A percentile compares a stretch with the other conserved stretches of the same genome.
Evolutionary conservation across 2,113 vertebrate genomes (phyloP).

Genomic region (Struthidea cinerea): DNA sequence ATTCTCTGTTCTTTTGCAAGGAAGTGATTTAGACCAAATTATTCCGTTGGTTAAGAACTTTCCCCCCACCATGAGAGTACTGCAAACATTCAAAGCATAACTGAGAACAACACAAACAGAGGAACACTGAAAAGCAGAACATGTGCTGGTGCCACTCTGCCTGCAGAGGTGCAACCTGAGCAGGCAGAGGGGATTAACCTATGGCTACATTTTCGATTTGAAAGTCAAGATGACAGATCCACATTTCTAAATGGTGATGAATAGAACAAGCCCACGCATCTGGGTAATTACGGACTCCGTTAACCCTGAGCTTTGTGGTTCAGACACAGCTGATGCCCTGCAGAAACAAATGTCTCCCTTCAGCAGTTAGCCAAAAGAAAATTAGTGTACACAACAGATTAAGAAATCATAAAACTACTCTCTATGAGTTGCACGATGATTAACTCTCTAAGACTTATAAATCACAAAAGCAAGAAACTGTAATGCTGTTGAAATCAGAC

Average conservation of each 20-base stretch:
- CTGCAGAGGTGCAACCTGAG: conserved; percentile 1
- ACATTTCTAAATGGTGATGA: background rate
- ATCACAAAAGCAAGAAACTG: background rate
- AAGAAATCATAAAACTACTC: conserved; percentile 12
- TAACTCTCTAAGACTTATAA: background rate
- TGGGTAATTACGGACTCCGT: background rate
- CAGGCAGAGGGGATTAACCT: conserved; percentile 24
- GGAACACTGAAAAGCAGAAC: background rate
- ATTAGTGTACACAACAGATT: conserved; percentile 4
- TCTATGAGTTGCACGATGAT: background rate
- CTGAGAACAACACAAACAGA: background rate
- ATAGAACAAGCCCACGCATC: background rate
- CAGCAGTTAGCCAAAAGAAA: conserved; percentile 11
- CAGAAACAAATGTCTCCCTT: conserved; percentile 23
- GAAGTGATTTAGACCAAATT: background rate
- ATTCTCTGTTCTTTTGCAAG: background rate
- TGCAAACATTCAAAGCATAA: background rate
- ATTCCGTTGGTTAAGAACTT: background rate
- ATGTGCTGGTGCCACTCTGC: background rate
- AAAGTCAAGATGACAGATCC: conserved; percentile 1
- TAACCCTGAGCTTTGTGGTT: conserved; percentile 4
- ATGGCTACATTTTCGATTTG: background rate
- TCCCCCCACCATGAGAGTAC: background rate
- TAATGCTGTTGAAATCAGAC: background rate
- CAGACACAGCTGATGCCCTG: conserved; percentile 19